Percentiles rank a stretch among this genome's conserved stretches.
These are phyloP conservation scores for Gastrophysa polygoni DNA, from an alignment of 2,888 invertebrate genomes.

Conservation along the genomic window DNA sequence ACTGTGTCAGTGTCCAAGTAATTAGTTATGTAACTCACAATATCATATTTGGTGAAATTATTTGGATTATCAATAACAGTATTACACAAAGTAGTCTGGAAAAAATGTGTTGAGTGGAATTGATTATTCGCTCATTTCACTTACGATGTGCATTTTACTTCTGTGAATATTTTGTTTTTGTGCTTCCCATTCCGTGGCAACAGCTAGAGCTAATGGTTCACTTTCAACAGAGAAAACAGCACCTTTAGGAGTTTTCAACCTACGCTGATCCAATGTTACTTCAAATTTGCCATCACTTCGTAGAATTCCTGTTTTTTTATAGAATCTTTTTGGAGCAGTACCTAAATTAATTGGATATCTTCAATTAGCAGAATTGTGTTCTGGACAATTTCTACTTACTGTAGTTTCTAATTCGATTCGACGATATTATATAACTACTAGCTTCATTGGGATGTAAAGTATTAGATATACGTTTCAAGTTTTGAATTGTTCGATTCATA, in stretches of 20 bases:
- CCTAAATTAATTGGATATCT: constrained; percentile 12
- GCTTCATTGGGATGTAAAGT: background rate
- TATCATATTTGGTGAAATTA: constrained; percentile 73
- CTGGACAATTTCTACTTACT: background rate
- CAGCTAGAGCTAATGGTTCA: constrained; percentile 89
- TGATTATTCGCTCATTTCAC: constrained; percentile 26
- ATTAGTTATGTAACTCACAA: constrained; percentile 79
- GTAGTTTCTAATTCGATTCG: background rate
- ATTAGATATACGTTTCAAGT: background rate
- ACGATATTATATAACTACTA: background rate
- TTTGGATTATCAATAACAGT: constrained; percentile 94
- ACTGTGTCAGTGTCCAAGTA: constrained; percentile 84
- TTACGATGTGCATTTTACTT: constrained; percentile 88
- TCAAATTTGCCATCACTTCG: constrained; percentile 65
- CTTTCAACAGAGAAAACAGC: constrained; percentile 75
- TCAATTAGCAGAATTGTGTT: background rate
- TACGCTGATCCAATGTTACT: constrained; percentile 85
- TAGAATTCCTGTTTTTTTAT: constrained; percentile 42
- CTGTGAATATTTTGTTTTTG: constrained; percentile 79
- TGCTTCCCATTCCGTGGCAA: constrained; percentile 93
- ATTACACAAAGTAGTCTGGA: constrained; percentile 85
- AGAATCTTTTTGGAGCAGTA: constrained; percentile 39
- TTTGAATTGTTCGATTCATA: background rate
- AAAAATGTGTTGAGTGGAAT: constrained; percentile 30
- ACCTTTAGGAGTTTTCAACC: constrained; percentile 90